Evolutionary conservation across 2,113 vertebrate genomes (phyloP).

Genomic region (Atlantisia rogersi): DNA sequence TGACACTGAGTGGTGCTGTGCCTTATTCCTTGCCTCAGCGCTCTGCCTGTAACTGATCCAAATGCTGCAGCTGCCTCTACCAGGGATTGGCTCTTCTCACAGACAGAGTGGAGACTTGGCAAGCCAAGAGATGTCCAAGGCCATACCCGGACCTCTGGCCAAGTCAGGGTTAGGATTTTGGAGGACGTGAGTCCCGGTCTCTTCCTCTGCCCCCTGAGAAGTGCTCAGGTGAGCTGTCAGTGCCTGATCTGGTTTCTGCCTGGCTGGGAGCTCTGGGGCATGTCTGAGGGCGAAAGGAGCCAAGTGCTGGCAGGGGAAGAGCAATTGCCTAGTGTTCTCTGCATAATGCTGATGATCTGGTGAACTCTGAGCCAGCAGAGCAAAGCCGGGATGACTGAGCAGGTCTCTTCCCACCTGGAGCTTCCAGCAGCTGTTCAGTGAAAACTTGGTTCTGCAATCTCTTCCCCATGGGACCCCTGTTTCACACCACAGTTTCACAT

Average conservation of each 20-base stretch:
- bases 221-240: background rate
- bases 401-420: background rate
- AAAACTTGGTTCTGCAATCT: background rate
- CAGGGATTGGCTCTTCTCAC: background rate
- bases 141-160: background rate
- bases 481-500: rapidly evolving
- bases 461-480: background rate
- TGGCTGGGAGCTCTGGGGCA: background rate
- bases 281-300: rapidly evolving
- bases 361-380: background rate
- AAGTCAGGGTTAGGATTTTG: background rate
- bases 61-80: background rate
- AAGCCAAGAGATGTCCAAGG: background rate
- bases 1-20: background rate
- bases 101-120: background rate
- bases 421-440: background rate
- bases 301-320: background rate
- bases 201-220: background rate
- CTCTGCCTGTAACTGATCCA: background rate
- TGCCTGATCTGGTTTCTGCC: background rate
- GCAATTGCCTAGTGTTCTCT: background rate
- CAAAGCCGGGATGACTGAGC: background rate
- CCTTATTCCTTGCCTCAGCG: background rate
- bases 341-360: rapidly evolving
- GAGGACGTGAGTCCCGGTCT: background rate